Evolutionary conservation across 92 coral and sea anemone genomes (phyloP), one percentile per base, ranked within the genome.

Genomic region (Hydrozoanthus gracilis): DNA sequence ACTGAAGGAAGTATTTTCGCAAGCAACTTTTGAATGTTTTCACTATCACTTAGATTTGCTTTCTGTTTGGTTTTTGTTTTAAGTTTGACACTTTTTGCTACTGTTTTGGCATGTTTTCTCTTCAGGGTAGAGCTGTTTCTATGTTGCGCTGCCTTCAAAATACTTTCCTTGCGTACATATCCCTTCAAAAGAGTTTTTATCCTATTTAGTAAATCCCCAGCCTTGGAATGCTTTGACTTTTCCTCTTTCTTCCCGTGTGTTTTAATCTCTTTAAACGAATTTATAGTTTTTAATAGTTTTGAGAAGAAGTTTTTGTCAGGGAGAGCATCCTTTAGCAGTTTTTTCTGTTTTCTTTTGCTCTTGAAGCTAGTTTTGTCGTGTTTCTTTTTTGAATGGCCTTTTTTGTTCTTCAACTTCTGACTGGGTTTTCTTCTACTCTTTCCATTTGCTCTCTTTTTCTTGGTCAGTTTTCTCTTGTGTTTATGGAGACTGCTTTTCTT

Each of bases 1-100:
- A 95, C 90, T 16, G 91, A 83, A 80, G 98, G 98, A 20, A 95
- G 84, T 4, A 88, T 84, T 88, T 86, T 92, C 10, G 88, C 90
- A 47, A 95, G 69, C 27, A 90, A 88, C 66, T 79, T 88, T 51
- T 86, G 89, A 10, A 91, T 91, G 72, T 87, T 82, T 52, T 83
- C 73, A 7, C 72, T 70, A 20, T 72, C 71, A 7, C 66, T 47
- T 52, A 72, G 75, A 82, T 82, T 45, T 83, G 51, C 44, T 78
- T 16, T 15, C 73, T 83, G 49, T 55, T 49, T 44, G 2, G 16
- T 56, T 82, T 86, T 27, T 15, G n/a, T 58, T 17, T 49, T 78
- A 50, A 8, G 44, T 52, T 44, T 72, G 54, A 45, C 50, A 65
- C 62, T 9, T 75, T 70, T 72, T 16, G 51, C 68, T 20, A 50